phyloP scores from a whole-genome alignment of 2,888 invertebrate genomes.

The Criorhina ranunculi region DNA sequence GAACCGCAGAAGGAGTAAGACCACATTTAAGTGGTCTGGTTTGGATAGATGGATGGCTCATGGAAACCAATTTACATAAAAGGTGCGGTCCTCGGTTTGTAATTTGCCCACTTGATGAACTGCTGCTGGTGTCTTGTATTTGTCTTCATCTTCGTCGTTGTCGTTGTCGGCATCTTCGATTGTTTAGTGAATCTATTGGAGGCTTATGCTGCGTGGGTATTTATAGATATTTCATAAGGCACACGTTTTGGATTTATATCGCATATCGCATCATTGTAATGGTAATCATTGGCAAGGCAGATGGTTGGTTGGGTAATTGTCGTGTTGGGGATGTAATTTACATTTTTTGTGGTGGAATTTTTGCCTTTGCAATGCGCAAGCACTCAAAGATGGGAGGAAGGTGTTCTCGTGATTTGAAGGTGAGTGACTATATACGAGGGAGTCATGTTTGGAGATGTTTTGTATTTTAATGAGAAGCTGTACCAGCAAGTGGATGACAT shows the following conservation, averaged over 20 bases:
- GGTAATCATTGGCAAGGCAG: conserved; percentile 49
- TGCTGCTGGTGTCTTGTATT: conserved; percentile 28
- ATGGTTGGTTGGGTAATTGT: conserved; percentile 65
- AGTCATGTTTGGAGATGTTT: conserved; percentile 31
- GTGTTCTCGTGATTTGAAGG: conserved; percentile 10
- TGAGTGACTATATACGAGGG: conserved; percentile 16
- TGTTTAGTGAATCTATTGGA: conserved; percentile 16
- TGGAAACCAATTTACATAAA: conserved; percentile 63
- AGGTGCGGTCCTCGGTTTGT: conserved; percentile 61
- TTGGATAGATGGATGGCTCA: conserved; percentile 28
- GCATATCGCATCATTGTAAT: conserved; percentile 31
- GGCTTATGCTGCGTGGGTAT: conserved; percentile 53
- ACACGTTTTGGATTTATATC: conserved; percentile 49
- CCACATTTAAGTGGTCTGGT: conserved; percentile 18
- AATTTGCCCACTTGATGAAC: conserved; percentile 62
- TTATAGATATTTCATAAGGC: conserved; percentile 61
- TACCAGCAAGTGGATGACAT: too few species aligned
- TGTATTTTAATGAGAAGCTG: too few species aligned
- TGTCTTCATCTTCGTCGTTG: neutral
- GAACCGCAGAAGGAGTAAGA: conserved; percentile 22
- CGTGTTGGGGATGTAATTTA: conserved; percentile 67
- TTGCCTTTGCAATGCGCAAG: conserved; percentile 29
- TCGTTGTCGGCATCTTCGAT: neutral
- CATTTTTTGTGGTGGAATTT: conserved; percentile 39
- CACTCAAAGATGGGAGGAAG: neutral